Percentiles rank a stretch among this genome's conserved stretches.
Conservation (phyloP, 2,797 vertebrate species). For the Enteromius viviparus region DNA sequence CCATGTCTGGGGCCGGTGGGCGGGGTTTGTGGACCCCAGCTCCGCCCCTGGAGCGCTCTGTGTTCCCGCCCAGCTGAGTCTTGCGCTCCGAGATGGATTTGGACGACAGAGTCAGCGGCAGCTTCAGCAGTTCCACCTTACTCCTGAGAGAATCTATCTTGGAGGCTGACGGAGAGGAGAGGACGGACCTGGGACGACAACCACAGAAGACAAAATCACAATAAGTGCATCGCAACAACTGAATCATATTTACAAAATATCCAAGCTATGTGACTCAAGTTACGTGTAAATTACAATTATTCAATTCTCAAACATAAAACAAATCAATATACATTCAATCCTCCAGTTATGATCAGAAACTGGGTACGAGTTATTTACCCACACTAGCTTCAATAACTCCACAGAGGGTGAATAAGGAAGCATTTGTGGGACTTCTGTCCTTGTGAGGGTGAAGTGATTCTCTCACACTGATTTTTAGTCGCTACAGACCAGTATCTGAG, state of each 20-base stretch:
- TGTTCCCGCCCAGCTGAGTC: conserved; percentile 83
- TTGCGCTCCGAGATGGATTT: conserved; percentile 82
- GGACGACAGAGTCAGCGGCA: conserved; percentile 87
- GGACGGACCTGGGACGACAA: conserved; percentile 28
- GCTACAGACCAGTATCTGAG: too few species aligned
- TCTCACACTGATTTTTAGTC: neutral
- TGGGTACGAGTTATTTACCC: too few species aligned
- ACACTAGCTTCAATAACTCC: too few species aligned
- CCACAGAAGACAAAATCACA: neutral
- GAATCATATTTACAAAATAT: neutral
- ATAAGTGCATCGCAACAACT: neutral
- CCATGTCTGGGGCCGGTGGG: conserved; percentile 78
- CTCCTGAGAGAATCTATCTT: conserved; percentile 99
- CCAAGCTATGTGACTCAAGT: neutral
- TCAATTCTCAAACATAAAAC: too few species aligned
- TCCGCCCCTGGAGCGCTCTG: conserved; percentile 66
- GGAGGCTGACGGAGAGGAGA: conserved; percentile 75
- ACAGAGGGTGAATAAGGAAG: neutral
- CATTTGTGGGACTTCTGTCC: neutral
- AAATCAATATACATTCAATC: too few species aligned
- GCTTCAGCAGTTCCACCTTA: conserved; percentile 93
- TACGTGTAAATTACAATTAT: too few species aligned
- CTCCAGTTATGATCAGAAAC: too few species aligned
- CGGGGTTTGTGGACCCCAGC: conserved; percentile 67
- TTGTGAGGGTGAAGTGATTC: neutral